Conservation (phyloP, 2,888 invertebrate species). For the Pachliopta kotzebuea region DNA sequence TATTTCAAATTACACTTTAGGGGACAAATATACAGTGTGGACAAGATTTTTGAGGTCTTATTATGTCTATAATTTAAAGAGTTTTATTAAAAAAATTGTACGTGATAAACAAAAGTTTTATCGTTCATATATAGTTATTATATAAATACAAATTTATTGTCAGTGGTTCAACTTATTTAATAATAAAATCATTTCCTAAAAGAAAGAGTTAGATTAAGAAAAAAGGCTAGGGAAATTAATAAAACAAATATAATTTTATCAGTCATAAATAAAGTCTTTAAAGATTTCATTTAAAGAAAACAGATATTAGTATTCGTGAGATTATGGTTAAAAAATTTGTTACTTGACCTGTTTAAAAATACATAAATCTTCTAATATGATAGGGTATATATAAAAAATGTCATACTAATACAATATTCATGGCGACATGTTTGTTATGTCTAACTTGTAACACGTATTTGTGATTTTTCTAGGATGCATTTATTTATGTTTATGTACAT, state of each 20-base stretch:
- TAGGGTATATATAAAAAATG: constrained; percentile 9
- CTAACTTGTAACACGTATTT: constrained; percentile 26
- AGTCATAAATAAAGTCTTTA: background rate
- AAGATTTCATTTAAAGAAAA: constrained; percentile 11
- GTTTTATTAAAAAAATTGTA: too few species aligned
- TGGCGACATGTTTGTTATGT: constrained; percentile 10
- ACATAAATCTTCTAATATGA: constrained; percentile 7
- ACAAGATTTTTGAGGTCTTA: too few species aligned
- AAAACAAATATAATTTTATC: background rate
- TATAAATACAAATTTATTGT: too few species aligned
- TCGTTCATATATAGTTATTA: too few species aligned
- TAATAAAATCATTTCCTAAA: too few species aligned
- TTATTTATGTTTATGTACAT: constrained; percentile 25
- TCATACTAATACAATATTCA: constrained; percentile 24
- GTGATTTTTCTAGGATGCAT: constrained; percentile 27
- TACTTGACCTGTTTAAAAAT: constrained; percentile 15
- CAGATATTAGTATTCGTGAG: constrained; percentile 10
- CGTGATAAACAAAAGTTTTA: too few species aligned
- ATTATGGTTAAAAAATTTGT: background rate
- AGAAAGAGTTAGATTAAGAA: too few species aligned
- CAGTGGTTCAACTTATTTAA: too few species aligned
- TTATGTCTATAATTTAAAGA: too few species aligned
- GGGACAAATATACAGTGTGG: background rate
- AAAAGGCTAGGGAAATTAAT: background rate
- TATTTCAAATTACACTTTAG: background rate